phyloP scores from a whole-genome alignment of 2,797 vertebrate species.

The Ataeniobius toweri region DNA sequence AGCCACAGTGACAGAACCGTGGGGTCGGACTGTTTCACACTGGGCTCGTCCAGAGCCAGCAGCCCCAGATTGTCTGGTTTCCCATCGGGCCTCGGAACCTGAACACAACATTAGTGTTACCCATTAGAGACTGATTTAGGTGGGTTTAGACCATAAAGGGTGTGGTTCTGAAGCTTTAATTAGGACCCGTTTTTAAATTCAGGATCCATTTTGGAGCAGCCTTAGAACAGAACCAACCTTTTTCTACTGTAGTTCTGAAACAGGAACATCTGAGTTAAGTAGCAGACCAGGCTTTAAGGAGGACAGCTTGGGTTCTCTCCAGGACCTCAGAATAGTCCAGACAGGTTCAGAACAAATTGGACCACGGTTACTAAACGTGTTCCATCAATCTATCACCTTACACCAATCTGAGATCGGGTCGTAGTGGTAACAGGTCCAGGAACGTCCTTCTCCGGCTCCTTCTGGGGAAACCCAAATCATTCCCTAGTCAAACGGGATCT shows the following conservation, averaged over 20 bases:
- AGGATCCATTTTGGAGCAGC: background rate
- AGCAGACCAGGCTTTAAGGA: background rate
- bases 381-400: background rate
- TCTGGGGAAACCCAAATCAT: no score
- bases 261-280: no score
- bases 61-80: constrained; percentile 89
- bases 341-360: background rate
- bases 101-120: background rate
- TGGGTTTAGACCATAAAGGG: background rate
- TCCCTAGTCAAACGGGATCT: no score
- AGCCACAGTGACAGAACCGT: constrained; percentile 93
- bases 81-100: constrained; percentile 90
- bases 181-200: background rate
- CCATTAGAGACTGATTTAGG: background rate
- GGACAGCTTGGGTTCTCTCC: background rate
- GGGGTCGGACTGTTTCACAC: constrained; percentile 92
- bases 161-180: background rate
- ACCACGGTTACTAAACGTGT: background rate
- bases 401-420: no score
- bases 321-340: background rate
- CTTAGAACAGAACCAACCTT: background rate
- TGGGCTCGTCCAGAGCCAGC: constrained; percentile 91
- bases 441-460: no score
- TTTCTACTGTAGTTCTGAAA: background rate
- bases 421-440: no score